Conservation (phyloP, 2,797 vertebrate species). For the Sarcophilus harrisii region DNA sequence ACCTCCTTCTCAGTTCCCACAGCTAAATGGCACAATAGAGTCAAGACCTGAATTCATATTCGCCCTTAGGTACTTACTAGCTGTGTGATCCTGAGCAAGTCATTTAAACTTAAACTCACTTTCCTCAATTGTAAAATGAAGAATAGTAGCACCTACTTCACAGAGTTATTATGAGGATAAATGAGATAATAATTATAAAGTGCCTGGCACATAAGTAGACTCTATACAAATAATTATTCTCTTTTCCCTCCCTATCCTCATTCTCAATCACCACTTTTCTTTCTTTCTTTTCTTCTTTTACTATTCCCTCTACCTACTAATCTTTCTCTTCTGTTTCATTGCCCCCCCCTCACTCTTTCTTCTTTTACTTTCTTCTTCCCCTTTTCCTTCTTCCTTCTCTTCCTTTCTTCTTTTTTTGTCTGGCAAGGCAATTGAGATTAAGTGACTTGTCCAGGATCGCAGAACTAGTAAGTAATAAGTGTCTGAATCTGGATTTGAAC, state of each 20-base stretch:
- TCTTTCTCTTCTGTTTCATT: background rate
- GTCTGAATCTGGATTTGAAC: too few relatives aligned
- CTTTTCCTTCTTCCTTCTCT: background rate
- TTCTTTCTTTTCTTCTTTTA: background rate
- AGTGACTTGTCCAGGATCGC: too few relatives aligned
- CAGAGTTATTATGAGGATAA: background rate
- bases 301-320: background rate
- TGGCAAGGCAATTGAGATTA: too few relatives aligned
- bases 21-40: background rate
- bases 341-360: background rate
- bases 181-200: background rate
- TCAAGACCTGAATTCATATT: background rate
- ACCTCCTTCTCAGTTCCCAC: background rate
- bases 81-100: background rate
- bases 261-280: background rate
- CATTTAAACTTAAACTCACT: background rate
- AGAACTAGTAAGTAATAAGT: too few relatives aligned
- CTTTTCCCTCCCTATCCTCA: background rate
- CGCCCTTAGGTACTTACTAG: background rate
- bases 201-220: background rate
- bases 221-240: background rate
- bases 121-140: background rate
- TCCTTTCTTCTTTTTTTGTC: background rate
- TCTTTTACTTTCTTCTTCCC: background rate
- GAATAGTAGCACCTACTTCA: background rate